These are phyloP conservation scores for Drepana arcuata DNA, from an alignment of 1,140 invertebrate species.

Conservation along the genomic window DNA sequence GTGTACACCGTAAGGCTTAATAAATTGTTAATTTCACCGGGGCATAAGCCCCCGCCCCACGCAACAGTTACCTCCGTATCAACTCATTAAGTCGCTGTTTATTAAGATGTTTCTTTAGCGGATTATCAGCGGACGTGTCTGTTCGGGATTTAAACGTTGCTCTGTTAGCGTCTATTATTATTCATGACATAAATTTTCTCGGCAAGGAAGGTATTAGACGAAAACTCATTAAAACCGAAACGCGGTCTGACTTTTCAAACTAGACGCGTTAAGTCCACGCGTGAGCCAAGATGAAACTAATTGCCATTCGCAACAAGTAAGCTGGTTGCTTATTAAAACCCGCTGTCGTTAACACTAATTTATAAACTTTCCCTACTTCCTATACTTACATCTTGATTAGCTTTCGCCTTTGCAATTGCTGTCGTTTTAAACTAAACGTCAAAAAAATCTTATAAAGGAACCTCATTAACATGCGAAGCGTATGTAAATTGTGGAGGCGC, in stretches of 20 bases:
- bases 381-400: too few relatives aligned
- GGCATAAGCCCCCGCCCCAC: too few relatives aligned
- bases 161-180: conserved; percentile 55
- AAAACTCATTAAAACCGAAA: conserved; percentile 68
- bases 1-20: too few relatives aligned
- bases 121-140: conserved; percentile 57
- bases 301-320: conserved; percentile 53
- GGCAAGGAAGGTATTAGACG: conserved; percentile 62
- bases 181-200: conserved; percentile 68
- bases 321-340: conserved; percentile 48
- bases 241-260: conserved; percentile 66
- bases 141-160: conserved; percentile 53
- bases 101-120: conserved; percentile 48
- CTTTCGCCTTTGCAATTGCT: too few relatives aligned
- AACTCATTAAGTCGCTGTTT: conserved; percentile 51
- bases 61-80: conserved; percentile 23
- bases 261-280: conserved; percentile 68
- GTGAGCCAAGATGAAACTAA: conserved; percentile 48
- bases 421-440: too few relatives aligned
- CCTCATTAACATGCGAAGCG: too few relatives aligned
- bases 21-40: too few relatives aligned
- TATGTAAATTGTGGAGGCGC: too few relatives aligned
- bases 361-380: too few relatives aligned
- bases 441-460: too few relatives aligned
- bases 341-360: conserved; percentile 38